These are phyloP conservation scores for Chionomys nivalis DNA, from an alignment of 2,113 vertebrate genomes.

Conservation along the genomic window DNA sequence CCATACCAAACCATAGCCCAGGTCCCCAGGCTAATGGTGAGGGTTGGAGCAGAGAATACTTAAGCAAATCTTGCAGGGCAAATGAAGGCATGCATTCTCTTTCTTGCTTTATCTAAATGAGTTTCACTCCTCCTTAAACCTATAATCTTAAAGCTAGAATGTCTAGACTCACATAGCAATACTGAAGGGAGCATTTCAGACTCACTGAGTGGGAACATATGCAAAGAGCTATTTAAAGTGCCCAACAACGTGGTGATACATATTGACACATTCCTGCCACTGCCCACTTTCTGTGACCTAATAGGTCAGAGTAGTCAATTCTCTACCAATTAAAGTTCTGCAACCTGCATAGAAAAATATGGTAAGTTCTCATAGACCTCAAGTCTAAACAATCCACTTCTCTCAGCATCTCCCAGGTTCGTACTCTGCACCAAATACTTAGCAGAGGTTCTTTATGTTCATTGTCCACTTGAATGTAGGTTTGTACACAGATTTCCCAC, in stretches of 20 bases:
- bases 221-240: background rate
- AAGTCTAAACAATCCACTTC: background rate
- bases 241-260: background rate
- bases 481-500: background rate
- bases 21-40: background rate
- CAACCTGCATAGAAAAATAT: background rate
- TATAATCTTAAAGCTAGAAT: background rate
- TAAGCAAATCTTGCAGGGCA: background rate
- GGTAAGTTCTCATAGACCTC: background rate
- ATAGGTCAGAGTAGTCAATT: background rate
- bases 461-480: background rate
- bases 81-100: background rate
- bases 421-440: background rate
- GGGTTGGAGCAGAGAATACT: background rate
- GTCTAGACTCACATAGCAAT: background rate
- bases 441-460: background rate
- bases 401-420: background rate
- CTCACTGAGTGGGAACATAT: background rate
- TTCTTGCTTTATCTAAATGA: background rate
- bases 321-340: background rate
- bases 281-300: constrained; percentile 5
- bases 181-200: background rate
- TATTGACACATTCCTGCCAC: background rate
- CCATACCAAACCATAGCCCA: background rate
- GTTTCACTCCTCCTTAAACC: background rate